A percentile compares a stretch with the other conserved stretches of the same genome.
Evolutionary conservation across 2,797 vertebrate species (phyloP).

Genomic region (Dromococcyx pavoninus): DNA sequence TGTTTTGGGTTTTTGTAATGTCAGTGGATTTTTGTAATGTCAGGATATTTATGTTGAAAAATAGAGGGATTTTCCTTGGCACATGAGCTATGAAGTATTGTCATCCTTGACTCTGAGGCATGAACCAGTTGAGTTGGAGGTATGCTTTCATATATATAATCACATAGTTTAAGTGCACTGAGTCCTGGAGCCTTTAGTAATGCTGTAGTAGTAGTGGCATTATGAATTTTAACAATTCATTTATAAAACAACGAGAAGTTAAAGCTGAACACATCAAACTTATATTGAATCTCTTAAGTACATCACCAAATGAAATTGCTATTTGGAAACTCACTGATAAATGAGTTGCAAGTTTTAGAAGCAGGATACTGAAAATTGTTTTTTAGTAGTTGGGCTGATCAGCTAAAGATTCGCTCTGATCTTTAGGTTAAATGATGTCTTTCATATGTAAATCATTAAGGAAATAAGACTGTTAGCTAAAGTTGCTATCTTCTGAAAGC

Average conservation of each 20-base stretch:
- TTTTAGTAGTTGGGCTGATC: neutral
- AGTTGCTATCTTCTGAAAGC: neutral
- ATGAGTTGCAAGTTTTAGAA: neutral
- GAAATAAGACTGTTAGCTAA: neutral
- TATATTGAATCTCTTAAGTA: neutral
- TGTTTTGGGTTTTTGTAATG: neutral
- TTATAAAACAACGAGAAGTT: neutral
- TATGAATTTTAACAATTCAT: neutral
- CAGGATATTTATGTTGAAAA: neutral
- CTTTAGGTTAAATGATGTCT: neutral
- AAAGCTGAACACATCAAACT: neutral
- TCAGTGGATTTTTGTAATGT: fast-evolving
- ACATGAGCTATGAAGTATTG: neutral
- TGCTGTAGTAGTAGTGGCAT: neutral
- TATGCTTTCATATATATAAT: neutral
- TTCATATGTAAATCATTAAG: neutral
- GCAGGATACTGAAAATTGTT: neutral
- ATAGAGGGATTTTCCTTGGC: neutral
- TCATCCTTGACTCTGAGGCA: neutral
- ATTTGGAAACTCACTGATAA: neutral
- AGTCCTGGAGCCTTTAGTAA: neutral
- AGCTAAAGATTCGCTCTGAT: neutral
- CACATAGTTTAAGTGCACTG: neutral
- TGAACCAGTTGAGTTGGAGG: neutral
- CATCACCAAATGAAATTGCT: neutral